These are phyloP conservation scores for Drosophila varians DNA, from an alignment of 1,140 invertebrate genomes.

Conservation along the genomic window DNA sequence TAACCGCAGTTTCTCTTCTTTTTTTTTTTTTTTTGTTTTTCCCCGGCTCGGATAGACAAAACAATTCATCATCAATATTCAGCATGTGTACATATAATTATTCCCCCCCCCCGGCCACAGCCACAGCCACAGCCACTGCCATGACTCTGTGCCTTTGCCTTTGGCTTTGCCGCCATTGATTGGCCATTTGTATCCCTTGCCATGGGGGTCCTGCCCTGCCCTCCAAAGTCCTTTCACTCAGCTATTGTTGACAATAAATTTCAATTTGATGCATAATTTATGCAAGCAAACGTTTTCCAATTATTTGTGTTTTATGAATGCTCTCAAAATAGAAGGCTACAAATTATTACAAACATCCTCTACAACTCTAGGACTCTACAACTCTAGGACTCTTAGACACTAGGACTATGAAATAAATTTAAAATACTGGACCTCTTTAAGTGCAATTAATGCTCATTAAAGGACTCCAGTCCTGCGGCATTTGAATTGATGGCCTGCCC, in stretches of 20 bases:
- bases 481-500: conserved; percentile 43
- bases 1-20: conserved; percentile 43
- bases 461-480: conserved; percentile 8
- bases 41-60: conserved; percentile 19
- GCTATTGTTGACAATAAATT: conserved; percentile 50
- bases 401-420: conserved; percentile 17
- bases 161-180: conserved; percentile 44
- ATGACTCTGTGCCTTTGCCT: no score
- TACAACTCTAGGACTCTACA: no score
- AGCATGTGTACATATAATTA: conserved; percentile 70
- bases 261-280: conserved; percentile 56
- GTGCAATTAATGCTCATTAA: conserved; percentile 56
- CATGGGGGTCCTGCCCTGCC: conserved; percentile 5
- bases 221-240: neutral
- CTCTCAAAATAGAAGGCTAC: neutral
- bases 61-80: conserved; percentile 69
- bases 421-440: no score
- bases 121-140: no score
- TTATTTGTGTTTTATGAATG: conserved; percentile 42
- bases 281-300: conserved; percentile 51
- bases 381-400: neutral
- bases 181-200: conserved; percentile 33
- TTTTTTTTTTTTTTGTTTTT: neutral
- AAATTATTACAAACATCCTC: no score
- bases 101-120: conserved; percentile 4